Percentiles rank a stretch among this genome's conserved stretches.
Evolutionary conservation across 30 jellyfish, hydroid and myxozoan genomes (phyloP).

Genomic region (Morbakka virulenta): DNA sequence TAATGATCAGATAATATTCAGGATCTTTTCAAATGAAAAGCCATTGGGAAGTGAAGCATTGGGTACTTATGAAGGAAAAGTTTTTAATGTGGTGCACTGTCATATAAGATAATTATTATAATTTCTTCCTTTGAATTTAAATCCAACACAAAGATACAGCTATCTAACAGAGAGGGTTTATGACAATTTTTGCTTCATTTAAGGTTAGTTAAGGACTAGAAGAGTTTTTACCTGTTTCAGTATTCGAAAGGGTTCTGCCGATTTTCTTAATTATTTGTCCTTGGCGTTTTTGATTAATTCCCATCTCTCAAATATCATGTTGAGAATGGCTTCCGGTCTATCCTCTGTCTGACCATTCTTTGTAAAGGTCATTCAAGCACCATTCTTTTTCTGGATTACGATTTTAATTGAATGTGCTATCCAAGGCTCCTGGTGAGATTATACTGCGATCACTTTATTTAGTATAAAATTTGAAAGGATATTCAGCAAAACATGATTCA

Average conservation of each 20-base stretch:
- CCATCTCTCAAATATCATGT: neutral
- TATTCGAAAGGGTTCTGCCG: neutral
- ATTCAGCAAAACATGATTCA: neutral
- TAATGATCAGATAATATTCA: neutral
- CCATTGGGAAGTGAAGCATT: too few relatives aligned
- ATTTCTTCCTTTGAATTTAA: too few relatives aligned
- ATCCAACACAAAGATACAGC: too few relatives aligned
- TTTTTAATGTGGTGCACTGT: too few relatives aligned
- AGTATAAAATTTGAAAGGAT: neutral
- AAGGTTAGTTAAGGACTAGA: too few relatives aligned
- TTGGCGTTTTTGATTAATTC: neutral
- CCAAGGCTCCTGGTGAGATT: neutral
- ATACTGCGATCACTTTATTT: neutral
- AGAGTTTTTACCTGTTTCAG: neutral
- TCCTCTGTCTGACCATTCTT: too few relatives aligned
- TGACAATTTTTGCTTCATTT: too few relatives aligned
- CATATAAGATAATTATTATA: too few relatives aligned
- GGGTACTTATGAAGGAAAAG: too few relatives aligned
- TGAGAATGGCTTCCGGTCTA: neutral
- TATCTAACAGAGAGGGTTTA: too few relatives aligned
- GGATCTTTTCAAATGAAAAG: neutral
- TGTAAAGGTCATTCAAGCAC: too few relatives aligned
- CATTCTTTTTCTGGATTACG: neutral
- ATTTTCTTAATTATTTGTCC: neutral
- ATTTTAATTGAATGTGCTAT: neutral